Evolutionary conservation across 1,140 invertebrate genomes (phyloP), one percentile per base, ranked within the genome.

Genomic region (Microplitis mediator): DNA sequence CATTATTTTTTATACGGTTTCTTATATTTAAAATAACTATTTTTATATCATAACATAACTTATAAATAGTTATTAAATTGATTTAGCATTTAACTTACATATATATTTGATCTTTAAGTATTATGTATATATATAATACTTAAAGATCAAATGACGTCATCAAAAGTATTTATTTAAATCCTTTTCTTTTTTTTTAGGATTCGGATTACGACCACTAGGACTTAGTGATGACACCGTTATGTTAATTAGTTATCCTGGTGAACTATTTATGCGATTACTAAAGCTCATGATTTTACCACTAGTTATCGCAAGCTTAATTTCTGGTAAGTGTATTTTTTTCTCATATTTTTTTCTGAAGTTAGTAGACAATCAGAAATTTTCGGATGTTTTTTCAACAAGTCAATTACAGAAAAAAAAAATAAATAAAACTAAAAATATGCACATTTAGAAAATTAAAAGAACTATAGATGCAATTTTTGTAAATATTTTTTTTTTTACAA

Each of bases 161-260:
- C 23, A 2, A 23, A 23, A 23, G 23, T 23, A 23, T 23, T 23
- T 23, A 23, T 23, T 23, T 23, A 23, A 23, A 23, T 23, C 23
- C 23, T 67, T 14, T 65, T 56, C 56, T 58, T 60, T 66, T 69
- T 71, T 81, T 56, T 58, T 81, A 95, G 94, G 95, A 73, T 91
- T 95, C 78, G 89, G 89, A 61, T 85, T 96, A 63, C 89, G 94
- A 76, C 89, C 91, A 9, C 85, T 92, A 51, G 84, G 91, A 66
- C 89, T 94, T 31, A 91, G 91, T 71, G 89, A 90, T 58, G 92
- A 94, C 79, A 90, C 91, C 11, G 90, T 95, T 8, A 91, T 94
- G 87, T 88, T 97, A 74, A 93, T 98, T 73, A 94, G 94, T 2
- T 97, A 97, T 86, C 95, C 95, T n/a, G 95, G 95, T 64, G 95